Evolutionary conservation across 1,140 invertebrate species (phyloP).

Genomic region (Megalopta genalis): DNA sequence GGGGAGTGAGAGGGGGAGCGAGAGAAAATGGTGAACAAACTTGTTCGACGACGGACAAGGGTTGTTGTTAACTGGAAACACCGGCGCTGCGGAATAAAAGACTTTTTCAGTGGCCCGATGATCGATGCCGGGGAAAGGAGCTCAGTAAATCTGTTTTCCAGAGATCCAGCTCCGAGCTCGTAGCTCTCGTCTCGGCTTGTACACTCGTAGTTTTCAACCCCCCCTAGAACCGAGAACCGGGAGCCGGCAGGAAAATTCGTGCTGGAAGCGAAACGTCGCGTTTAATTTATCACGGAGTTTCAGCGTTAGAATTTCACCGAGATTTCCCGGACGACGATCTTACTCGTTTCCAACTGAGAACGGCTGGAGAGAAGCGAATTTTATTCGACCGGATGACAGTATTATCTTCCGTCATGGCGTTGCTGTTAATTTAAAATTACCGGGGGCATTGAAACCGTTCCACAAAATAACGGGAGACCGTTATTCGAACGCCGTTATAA

Average conservation of each 20-base stretch:
- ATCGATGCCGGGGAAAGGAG: neutral
- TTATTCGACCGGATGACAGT: slow-evolving; percentile 18
- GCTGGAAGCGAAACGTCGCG: slow-evolving; percentile 10
- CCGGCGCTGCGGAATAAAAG: neutral
- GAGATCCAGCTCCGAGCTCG: slow-evolving; percentile 19
- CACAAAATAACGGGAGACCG: slow-evolving; percentile 31
- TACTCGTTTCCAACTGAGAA: slow-evolving; percentile 13
- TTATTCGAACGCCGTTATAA: slow-evolving; percentile 21
- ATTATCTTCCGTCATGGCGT: slow-evolving; percentile 30
- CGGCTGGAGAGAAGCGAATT: neutral
- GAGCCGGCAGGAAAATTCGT: slow-evolving; percentile 27
- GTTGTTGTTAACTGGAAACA: neutral
- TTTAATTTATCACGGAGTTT: slow-evolving; percentile 30
- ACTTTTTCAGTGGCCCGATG: slow-evolving; percentile 5
- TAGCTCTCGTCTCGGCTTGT: slow-evolving; percentile 10
- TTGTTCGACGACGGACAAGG: neutral
- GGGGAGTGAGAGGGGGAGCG: too few species aligned
- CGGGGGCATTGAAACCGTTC: neutral
- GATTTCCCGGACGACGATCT: slow-evolving; percentile 24
- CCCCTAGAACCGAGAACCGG: neutral
- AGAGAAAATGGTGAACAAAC: neutral
- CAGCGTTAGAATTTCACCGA: slow-evolving; percentile 48
- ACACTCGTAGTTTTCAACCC: slow-evolving; percentile 26
- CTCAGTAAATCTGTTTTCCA: slow-evolving; percentile 44
- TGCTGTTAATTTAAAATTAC: slow-evolving; percentile 40